Percentiles rank a stretch among this genome's conserved stretches.
These are phyloP conservation scores for Drosophila jambulina DNA, from an alignment of 1,140 invertebrate genomes.

Conservation along the genomic window DNA sequence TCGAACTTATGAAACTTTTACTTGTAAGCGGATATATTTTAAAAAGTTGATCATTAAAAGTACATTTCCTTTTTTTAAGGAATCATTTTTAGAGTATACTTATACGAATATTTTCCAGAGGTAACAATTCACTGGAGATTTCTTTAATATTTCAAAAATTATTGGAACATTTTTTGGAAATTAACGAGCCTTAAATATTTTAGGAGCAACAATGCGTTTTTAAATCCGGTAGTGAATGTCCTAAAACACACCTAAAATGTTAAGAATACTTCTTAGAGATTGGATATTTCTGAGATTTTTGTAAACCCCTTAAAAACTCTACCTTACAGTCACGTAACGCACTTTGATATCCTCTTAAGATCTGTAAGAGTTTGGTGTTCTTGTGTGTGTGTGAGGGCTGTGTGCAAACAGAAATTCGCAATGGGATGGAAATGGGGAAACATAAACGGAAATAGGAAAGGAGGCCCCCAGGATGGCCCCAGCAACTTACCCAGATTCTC, in stretches of 20 bases:
- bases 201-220: too few species aligned
- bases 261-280: neutral
- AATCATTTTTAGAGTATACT: too few species aligned
- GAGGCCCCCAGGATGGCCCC: slow-evolving; percentile 9
- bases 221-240: accelerated
- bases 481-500: slow-evolving; percentile 89
- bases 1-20: too few species aligned
- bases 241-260: neutral
- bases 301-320: neutral
- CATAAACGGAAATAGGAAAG: slow-evolving; percentile 42
- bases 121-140: too few species aligned
- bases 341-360: slow-evolving; percentile 24
- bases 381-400: slow-evolving; percentile 21
- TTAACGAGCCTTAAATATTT: too few species aligned
- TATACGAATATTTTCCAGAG: too few species aligned
- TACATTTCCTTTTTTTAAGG: too few species aligned
- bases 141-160: too few species aligned
- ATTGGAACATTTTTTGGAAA: too few species aligned
- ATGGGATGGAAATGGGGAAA: slow-evolving; percentile 52
- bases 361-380: slow-evolving; percentile 16
- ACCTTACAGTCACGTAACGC: slow-evolving; percentile 24
- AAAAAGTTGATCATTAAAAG: too few species aligned
- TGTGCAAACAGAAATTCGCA: slow-evolving; percentile 63
- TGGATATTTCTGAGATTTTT: neutral
- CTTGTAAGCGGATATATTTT: too few species aligned